These are phyloP conservation scores for Parnassius orleans DNA, from an alignment of 2,888 invertebrate genomes.

Conservation along the genomic window DNA sequence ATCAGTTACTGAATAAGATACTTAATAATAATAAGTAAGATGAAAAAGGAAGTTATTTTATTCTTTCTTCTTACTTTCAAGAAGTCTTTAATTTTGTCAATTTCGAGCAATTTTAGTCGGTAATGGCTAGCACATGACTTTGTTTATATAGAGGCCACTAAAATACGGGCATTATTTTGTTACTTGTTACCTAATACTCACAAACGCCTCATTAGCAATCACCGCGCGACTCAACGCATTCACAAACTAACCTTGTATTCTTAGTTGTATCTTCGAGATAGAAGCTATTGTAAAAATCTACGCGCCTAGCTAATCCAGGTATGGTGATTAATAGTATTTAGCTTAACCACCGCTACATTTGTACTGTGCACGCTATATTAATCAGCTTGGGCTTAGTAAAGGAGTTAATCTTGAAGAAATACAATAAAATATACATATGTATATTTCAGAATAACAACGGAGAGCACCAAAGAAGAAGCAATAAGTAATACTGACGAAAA, in stretches of 20 bases:
- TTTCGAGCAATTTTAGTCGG: background rate
- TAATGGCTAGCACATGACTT: background rate
- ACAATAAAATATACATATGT: conserved; percentile 24
- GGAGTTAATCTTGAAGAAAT: conserved; percentile 1
- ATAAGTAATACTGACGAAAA: conserved; percentile 30
- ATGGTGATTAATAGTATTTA: conserved; percentile 54
- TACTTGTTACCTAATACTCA: conserved; percentile 23
- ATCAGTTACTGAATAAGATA: background rate
- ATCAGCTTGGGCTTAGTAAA: conserved; percentile 41
- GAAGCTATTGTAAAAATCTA: conserved; percentile 31
- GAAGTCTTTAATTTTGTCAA: background rate
- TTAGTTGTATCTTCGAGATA: conserved; percentile 27
- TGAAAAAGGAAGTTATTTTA: background rate
- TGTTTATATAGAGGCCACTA: conserved; percentile 2
- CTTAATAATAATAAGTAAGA: background rate
- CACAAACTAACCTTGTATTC: conserved; percentile 43
- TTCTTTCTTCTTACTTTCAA: background rate
- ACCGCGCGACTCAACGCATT: conserved; percentile 16
- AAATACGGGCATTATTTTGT: background rate
- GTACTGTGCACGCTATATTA: conserved; percentile 35
- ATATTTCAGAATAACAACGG: conserved; percentile 45
- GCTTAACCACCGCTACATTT: conserved; percentile 30
- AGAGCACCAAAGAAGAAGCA: conserved; percentile 32
- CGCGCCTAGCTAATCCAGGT: conserved; percentile 59
- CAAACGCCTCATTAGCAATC: conserved; percentile 23